Evolutionary conservation across 2,113 vertebrate species (phyloP).

Genomic region (Indicator maculatus): DNA sequence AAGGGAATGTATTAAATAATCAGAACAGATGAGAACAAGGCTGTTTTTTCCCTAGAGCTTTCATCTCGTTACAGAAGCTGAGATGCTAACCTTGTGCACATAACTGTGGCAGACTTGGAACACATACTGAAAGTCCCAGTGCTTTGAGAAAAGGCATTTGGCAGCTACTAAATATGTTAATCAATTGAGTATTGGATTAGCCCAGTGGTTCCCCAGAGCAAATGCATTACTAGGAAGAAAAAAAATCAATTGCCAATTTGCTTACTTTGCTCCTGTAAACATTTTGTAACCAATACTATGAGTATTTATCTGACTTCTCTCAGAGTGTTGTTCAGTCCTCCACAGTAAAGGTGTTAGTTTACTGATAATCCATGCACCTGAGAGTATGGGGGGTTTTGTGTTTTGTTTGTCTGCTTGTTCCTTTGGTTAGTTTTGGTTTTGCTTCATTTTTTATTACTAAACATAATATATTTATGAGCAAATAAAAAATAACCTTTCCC

Average conservation of each 20-base stretch:
- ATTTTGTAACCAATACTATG: constrained; percentile 32
- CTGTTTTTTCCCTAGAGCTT: background rate
- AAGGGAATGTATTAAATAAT: background rate
- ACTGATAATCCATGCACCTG: background rate
- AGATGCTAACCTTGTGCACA: fast-evolving
- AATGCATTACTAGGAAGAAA: constrained; percentile 2
- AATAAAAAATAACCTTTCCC: background rate
- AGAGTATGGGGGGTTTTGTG: background rate
- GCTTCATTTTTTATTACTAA: background rate
- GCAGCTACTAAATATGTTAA: constrained; percentile 13
- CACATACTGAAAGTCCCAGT: background rate
- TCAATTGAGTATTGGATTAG: constrained; percentile 11
- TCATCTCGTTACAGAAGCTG: background rate
- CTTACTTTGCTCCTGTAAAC: constrained; percentile 17
- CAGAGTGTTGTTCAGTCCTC: background rate
- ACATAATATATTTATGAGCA: background rate
- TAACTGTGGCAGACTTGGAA: background rate
- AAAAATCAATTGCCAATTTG: background rate
- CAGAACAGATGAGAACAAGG: background rate
- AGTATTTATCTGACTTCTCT: background rate
- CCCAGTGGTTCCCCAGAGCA: background rate
- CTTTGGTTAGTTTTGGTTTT: no score
- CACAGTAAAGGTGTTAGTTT: background rate
- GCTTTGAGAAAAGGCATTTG: constrained; percentile 29
- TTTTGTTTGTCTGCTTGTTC: no score